Percentiles rank a stretch among this genome's conserved stretches.
Evolutionary conservation across 1,140 invertebrate genomes (phyloP).

Genomic region (Drosophila lowei): DNA sequence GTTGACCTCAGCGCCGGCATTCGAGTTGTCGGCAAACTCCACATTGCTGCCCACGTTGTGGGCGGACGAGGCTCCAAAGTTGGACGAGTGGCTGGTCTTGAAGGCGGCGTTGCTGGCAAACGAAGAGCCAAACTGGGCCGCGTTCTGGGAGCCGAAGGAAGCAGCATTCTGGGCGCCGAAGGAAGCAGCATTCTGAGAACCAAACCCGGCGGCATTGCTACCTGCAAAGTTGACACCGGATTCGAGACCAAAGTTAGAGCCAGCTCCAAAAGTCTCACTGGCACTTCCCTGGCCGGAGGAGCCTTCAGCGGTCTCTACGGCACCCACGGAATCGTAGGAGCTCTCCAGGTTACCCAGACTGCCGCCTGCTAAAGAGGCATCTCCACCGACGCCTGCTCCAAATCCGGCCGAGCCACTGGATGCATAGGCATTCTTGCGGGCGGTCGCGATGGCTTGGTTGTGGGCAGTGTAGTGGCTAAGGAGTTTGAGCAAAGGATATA

Average conservation of each 20-base stretch:
- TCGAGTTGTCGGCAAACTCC: conserved; percentile 55
- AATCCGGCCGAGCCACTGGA: conserved; percentile 21
- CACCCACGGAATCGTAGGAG: conserved; percentile 69
- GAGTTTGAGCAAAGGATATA: not conserved
- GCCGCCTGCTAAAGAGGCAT: conserved; percentile 2
- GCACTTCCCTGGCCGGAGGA: conserved; percentile 16
- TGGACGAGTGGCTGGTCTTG: conserved; percentile 52
- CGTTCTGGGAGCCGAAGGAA: conserved; percentile 10
- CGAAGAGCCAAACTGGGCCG: conserved; percentile 35
- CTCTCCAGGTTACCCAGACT: conserved; percentile 62
- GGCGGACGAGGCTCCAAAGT: conserved; percentile 53
- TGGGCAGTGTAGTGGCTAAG: conserved; percentile 70
- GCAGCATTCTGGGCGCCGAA: conserved; percentile 48
- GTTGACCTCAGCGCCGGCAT: conserved; percentile 62
- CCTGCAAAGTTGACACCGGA: conserved; percentile 4
- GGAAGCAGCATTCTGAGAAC: conserved; percentile 30
- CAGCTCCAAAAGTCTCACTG: conserved; percentile 9
- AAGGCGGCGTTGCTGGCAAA: conserved; percentile 62
- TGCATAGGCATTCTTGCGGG: conserved; percentile 52
- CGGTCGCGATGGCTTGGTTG: conserved; percentile 66
- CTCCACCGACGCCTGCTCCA: conserved; percentile 17
- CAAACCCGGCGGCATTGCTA: conserved; percentile 22
- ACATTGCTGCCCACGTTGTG: conserved; percentile 65
- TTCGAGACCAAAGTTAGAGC: conserved; percentile 11
- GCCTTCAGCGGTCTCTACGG: conserved; percentile 36